Conservation (phyloP, 2,888 invertebrate species). For the Epicampocera succincta region DNA sequence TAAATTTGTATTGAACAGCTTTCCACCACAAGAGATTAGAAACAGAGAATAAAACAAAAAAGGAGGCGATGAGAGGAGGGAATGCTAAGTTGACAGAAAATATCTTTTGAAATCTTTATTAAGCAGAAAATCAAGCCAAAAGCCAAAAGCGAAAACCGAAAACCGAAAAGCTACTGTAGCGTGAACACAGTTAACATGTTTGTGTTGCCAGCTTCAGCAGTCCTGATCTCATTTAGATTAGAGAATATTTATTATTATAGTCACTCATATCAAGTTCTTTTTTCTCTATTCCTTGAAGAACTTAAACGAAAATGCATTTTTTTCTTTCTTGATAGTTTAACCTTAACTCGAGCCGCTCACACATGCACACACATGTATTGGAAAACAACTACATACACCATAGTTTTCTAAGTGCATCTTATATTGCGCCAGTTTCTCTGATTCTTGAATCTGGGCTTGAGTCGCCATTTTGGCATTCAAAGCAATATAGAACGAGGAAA, state of each 20-base stretch:
- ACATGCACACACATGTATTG: too few relatives aligned
- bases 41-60: conserved; percentile 3
- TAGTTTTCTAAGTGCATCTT: too few relatives aligned
- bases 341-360: too few relatives aligned
- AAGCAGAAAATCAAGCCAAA: background rate
- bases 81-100: conserved; percentile 2
- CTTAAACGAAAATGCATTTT: too few relatives aligned
- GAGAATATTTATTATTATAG: background rate
- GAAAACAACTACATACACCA: too few relatives aligned
- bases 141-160: background rate
- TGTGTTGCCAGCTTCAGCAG: background rate
- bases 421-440: too few relatives aligned
- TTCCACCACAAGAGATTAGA: background rate
- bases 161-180: background rate
- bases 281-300: too few relatives aligned
- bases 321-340: too few relatives aligned
- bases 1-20: conserved; percentile 27
- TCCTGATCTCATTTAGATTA: background rate
- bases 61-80: background rate
- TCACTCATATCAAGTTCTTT: too few relatives aligned
- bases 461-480: too few relatives aligned
- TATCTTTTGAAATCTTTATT: conserved; percentile 7
- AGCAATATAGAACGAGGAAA: too few relatives aligned
- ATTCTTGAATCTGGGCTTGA: too few relatives aligned
- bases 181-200: conserved; percentile 1